These are phyloP conservation scores for Bemisia tabaci DNA, from an alignment of 1,140 invertebrate genomes.

Conservation along the genomic window DNA sequence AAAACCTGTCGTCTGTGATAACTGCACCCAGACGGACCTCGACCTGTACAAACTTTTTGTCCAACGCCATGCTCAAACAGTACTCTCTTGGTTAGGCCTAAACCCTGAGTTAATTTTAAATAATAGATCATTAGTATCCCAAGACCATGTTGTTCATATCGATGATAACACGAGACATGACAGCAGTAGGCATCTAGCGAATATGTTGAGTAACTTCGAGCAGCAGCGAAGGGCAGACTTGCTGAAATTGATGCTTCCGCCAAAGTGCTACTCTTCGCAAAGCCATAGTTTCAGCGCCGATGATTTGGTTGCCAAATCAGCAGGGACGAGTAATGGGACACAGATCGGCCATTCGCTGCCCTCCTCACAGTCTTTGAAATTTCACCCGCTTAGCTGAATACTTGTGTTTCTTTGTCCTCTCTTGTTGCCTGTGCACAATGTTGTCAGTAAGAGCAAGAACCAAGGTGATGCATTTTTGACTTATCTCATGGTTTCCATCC, in stretches of 20 bases:
- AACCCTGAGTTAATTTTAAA: conserved; percentile 9
- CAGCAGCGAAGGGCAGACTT: conserved; percentile 9
- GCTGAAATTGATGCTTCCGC: conserved; percentile 15
- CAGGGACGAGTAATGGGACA: conserved; percentile 1
- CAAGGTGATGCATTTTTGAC: not conserved
- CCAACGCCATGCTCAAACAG: conserved; percentile 14
- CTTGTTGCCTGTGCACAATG: not conserved
- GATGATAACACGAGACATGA: not conserved
- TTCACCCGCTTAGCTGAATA: conserved; percentile 15
- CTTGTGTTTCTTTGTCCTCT: not conserved
- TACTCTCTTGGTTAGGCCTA: conserved; percentile 17
- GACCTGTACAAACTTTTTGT: conserved; percentile 16
- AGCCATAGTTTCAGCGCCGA: conserved; percentile 17
- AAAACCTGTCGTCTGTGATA: conserved; percentile 14
- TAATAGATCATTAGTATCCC: not conserved
- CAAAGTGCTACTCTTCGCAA: conserved; percentile 11
- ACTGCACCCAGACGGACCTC: conserved; percentile 10
- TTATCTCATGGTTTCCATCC: too few species aligned
- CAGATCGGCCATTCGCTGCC: conserved; percentile 8
- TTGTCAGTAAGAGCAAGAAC: not conserved
- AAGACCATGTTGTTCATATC: not conserved
- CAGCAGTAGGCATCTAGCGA: not conserved
- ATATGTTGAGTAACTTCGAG: not conserved
- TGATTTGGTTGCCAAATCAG: conserved; percentile 13
- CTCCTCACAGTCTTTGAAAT: conserved; percentile 18